Evolutionary conservation across 2,797 vertebrate genomes (phyloP), one percentile per base, ranked within the genome.

Genomic region (Lindbergichthys nudifrons): DNA sequence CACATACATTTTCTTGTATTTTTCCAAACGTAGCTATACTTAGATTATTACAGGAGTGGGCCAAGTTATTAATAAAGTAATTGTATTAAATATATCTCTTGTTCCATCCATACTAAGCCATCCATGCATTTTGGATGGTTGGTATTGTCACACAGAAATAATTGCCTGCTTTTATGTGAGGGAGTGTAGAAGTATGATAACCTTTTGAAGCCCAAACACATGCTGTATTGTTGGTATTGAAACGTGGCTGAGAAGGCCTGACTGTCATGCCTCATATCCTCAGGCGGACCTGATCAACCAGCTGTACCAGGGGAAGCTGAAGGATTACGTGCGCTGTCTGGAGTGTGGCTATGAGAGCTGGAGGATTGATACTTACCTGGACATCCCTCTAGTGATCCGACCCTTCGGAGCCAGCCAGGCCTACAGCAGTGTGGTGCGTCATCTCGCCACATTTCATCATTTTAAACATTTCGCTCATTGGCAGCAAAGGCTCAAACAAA

Each of bases 231-330:
- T 80, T 75, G 19, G 1, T 43, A 47, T 26, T 61, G 13, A 72
- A 82, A 72, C 45, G 15, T 64, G 42, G 11, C 61, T 72, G 23
- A 42, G 15, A 48, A 72, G 23, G 58, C 64, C 72, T 89, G 75
- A 84, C 54, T 78, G 32, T 80, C 71, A 71, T 84, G 73, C 69
- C 14, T 80, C 46, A 85, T 53, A 79, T 61, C 93, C 94, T 81
- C 92, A 99, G 98, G 98, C 98, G 65, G 97, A 99, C 93, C 95
- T 99, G 83, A 99, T 99, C 93, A 99, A 99, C 90, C 98, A 98
- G 84, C 94, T 99, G 42, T 99, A 99, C 91, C 98, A 99, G 93
- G 98, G 98, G 82, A 99, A 99, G 84, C 95, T 99, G 91, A 99
- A 99, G 93, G 98, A 99, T 93, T 99, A 99, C 63, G 98, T 99